A percentile compares a stretch with the other conserved stretches of the same genome.
These are phyloP conservation scores for Aporophyla lueneburgensis DNA, from an alignment of 2,888 invertebrate genomes.

Conservation along the genomic window DNA sequence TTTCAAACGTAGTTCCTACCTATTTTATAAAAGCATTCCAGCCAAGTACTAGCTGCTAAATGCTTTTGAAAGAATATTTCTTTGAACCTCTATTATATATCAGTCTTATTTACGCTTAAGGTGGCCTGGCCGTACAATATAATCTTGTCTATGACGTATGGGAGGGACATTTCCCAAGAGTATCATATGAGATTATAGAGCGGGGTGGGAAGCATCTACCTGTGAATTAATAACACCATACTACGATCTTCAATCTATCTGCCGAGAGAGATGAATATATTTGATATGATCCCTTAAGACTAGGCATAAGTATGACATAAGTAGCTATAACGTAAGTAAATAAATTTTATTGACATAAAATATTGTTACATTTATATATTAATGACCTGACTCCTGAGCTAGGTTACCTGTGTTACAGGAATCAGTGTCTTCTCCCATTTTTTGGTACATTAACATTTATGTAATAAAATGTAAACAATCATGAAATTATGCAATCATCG, in stretches of 20 bases:
- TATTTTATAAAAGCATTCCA: no score
- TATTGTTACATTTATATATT: no score
- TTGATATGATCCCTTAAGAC: slow-evolving; percentile 7
- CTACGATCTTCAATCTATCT: slow-evolving; percentile 35
- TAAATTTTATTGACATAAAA: no score
- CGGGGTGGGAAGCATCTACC: slow-evolving; percentile 13
- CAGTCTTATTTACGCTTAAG: slow-evolving; percentile 2
- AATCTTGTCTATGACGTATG: slow-evolving; percentile 15
- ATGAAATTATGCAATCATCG: no score
- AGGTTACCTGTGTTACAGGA: no score
- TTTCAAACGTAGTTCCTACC: no score
- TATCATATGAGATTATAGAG: slow-evolving; percentile 49
- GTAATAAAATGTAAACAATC: no score
- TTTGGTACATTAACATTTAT: no score
- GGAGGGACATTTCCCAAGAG: slow-evolving; percentile 43
- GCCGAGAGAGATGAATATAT: slow-evolving; percentile 13
- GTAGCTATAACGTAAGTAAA: background rate
- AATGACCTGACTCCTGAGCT: no score
- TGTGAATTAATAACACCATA: slow-evolving; percentile 51
- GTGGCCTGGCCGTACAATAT: slow-evolving; percentile 2
- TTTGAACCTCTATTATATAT: background rate
- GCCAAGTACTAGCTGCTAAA: no score
- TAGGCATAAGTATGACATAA: background rate
- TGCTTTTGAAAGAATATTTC: no score
- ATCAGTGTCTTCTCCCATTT: no score